These are phyloP conservation scores for Typhlomys cinereus DNA, from an alignment of 2,113 vertebrate genomes.

Conservation along the genomic window DNA sequence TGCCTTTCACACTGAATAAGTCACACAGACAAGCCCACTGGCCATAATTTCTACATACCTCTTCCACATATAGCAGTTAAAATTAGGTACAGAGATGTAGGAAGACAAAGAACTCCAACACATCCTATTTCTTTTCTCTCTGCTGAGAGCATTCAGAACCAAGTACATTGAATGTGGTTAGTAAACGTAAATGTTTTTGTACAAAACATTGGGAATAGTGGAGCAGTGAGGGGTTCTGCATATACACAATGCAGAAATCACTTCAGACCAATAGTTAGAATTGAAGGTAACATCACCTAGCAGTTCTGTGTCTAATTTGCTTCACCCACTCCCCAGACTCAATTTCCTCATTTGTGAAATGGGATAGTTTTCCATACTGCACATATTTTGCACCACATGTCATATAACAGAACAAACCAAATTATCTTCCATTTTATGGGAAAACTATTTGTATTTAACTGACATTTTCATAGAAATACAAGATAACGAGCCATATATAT, in stretches of 20 bases:
- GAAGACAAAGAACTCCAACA: background rate
- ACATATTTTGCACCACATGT: background rate
- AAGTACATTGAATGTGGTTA: background rate
- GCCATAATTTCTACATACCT: background rate
- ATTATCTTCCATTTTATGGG: background rate
- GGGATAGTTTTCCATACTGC: background rate
- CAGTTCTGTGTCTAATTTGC: background rate
- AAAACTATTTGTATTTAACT: background rate
- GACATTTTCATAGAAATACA: conserved; percentile 4
- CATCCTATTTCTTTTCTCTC: background rate
- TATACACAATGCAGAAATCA: background rate
- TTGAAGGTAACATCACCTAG: background rate
- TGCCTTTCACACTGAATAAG: conserved; percentile 22
- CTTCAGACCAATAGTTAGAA: background rate
- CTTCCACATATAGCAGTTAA: background rate
- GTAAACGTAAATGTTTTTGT: background rate
- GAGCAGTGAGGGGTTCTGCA: background rate
- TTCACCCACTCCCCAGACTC: background rate
- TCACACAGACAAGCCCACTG: background rate
- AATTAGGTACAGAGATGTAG: conserved; percentile 1
- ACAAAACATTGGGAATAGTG: background rate
- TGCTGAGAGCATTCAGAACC: conserved; percentile 11
- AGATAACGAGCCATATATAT: background rate
- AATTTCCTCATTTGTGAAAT: conserved; percentile 11
- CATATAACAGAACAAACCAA: background rate